Evolutionary conservation across 2,888 invertebrate genomes (phyloP).

Genomic region (Netelia inedita): DNA sequence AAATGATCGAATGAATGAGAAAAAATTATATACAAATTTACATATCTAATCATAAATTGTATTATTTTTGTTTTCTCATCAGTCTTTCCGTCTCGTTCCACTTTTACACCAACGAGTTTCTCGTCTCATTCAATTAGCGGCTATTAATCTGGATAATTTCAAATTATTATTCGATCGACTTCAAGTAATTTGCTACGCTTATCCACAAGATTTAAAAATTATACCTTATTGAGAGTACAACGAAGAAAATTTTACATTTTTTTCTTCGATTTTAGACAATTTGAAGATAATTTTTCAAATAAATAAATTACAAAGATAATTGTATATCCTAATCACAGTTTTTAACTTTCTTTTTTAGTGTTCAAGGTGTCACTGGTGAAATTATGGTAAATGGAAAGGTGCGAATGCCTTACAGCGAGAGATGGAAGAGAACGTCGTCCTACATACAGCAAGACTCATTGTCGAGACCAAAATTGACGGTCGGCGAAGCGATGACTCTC

Average conservation of each 20-base stretch:
- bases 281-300: background rate
- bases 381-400: slow-evolving; percentile 90
- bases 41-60: background rate
- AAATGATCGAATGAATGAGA: background rate
- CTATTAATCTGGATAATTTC: background rate
- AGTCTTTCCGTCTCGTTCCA: background rate
- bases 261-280: background rate
- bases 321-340: background rate
- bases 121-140: background rate
- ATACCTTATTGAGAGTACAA: too few relatives aligned
- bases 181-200: background rate
- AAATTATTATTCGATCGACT: background rate
- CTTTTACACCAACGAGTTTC: background rate
- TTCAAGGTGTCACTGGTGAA: slow-evolving; percentile 90
- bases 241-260: background rate
- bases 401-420: slow-evolving; percentile 87
- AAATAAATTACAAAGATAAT: background rate
- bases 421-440: slow-evolving; percentile 91
- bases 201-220: too few relatives aligned
- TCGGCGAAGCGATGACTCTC: slow-evolving; percentile 93
- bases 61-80: background rate
- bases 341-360: slow-evolving; percentile 84
- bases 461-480: slow-evolving; percentile 91
- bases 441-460: slow-evolving; percentile 95
- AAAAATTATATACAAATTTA: background rate